Evolutionary conservation across 2,797 vertebrate genomes (phyloP).

Genomic region (Coregonus ussuriensis): DNA sequence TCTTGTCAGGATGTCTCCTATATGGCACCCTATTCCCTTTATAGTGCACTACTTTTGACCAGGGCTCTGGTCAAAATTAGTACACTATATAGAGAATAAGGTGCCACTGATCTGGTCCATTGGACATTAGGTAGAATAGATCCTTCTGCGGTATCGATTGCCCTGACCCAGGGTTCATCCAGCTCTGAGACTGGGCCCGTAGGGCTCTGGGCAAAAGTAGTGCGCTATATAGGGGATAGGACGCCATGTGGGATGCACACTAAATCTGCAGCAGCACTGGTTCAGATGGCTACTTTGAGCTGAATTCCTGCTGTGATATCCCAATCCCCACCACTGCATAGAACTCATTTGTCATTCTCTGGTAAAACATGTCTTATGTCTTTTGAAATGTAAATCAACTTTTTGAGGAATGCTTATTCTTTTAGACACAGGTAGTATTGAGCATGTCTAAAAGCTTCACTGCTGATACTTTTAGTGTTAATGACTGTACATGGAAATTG

Average conservation of each 20-base stretch:
- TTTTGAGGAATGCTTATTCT: conserved; percentile 8
- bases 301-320: conserved; percentile 14
- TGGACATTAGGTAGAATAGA: conserved; percentile 4
- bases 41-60: too few relatives aligned
- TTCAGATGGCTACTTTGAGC: neutral
- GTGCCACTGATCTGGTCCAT: neutral
- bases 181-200: neutral
- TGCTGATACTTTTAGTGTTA: neutral
- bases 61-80: too few relatives aligned
- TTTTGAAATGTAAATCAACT: neutral
- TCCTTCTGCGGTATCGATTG: conserved; percentile 18
- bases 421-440: neutral
- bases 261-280: too few relatives aligned
- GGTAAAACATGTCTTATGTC: neutral
- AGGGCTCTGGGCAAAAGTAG: neutral
- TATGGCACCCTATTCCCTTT: too few relatives aligned
- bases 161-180: conserved; percentile 2
- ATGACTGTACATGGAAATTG: neutral
- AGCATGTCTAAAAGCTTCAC: neutral
- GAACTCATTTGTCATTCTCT: conserved; percentile 3
- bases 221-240: neutral
- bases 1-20: too few relatives aligned
- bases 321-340: neutral
- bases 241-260: too few relatives aligned
- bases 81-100: too few relatives aligned